Conservation (phyloP, 2,888 invertebrate species). For the Eupithecia insigniata region DNA sequence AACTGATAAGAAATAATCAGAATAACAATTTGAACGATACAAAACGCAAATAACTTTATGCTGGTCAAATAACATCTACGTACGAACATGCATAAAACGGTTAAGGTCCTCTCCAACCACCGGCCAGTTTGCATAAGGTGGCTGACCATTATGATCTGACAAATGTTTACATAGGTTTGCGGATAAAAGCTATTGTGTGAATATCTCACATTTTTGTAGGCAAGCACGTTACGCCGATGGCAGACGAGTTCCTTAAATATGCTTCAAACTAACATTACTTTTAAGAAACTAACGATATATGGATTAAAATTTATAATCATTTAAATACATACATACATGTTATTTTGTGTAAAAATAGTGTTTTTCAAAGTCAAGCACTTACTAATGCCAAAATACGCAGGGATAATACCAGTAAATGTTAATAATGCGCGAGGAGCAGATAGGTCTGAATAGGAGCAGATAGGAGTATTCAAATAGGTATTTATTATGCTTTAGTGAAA, state of each 20-base stretch:
- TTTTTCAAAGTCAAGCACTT: conserved; percentile 68
- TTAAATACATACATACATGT: conserved; percentile 65
- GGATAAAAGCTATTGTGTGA: not conserved
- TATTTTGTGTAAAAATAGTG: conserved; percentile 81
- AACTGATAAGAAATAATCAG: conserved; percentile 56
- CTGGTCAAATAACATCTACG: conserved; percentile 74
- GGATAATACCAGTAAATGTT: conserved; percentile 49
- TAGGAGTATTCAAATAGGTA: conserved; percentile 9
- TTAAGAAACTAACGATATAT: conserved; percentile 80
- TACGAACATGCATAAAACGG: conserved; percentile 79
- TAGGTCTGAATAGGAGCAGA: too few relatives aligned
- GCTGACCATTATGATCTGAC: not conserved
- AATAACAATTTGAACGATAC: conserved; percentile 54
- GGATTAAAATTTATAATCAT: conserved; percentile 63
- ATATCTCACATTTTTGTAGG: not conserved
- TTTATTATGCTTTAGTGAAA: not conserved
- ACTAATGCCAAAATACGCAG: conserved; percentile 51
- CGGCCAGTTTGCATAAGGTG: not conserved
- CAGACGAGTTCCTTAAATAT: conserved; percentile 61
- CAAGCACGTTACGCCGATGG: conserved; percentile 9
- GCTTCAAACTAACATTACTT: conserved; percentile 75
- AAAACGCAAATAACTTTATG: conserved; percentile 60
- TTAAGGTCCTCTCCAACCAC: conserved; percentile 44
- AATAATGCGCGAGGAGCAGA: conserved; percentile 71
- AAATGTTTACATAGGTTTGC: conserved; percentile 5